phyloP scores from a whole-genome alignment of 2,888 invertebrate species.

The Tenthredo scrophulariae region DNA sequence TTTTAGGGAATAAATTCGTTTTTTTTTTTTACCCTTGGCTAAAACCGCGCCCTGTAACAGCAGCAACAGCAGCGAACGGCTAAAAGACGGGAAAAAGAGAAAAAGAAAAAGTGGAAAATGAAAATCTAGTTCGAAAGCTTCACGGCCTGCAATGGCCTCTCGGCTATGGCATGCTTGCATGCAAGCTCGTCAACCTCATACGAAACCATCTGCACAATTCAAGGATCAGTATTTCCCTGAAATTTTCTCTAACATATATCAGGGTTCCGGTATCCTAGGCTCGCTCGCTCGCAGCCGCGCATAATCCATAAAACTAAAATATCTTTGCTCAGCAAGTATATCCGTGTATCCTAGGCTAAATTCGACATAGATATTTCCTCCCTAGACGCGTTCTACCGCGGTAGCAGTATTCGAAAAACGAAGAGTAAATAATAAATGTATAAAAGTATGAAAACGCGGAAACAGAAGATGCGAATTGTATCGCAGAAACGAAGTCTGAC shows the following conservation, averaged over 20 bases:
- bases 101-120: neutral
- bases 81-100: constrained; percentile 38
- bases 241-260: constrained; percentile 4
- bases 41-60: neutral
- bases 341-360: constrained; percentile 21
- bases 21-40: neutral
- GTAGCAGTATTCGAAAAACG: no score
- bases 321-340: neutral
- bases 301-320: constrained; percentile 17
- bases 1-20: neutral
- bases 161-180: neutral
- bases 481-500: no score
- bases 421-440: no score
- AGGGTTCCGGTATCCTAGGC: neutral
- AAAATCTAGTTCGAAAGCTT: constrained; percentile 12
- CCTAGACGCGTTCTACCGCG: neutral
- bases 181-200: neutral
- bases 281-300: constrained; percentile 15
- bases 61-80: neutral
- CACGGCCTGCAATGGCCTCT: neutral
- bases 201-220: constrained; percentile 15
- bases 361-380: neutral
- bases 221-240: neutral
- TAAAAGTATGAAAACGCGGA: no score
- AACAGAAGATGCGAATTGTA: no score